Base-by-base conservation (phyloP, 2,888 invertebrate species). In the Ernsta delagoae region DNA sequence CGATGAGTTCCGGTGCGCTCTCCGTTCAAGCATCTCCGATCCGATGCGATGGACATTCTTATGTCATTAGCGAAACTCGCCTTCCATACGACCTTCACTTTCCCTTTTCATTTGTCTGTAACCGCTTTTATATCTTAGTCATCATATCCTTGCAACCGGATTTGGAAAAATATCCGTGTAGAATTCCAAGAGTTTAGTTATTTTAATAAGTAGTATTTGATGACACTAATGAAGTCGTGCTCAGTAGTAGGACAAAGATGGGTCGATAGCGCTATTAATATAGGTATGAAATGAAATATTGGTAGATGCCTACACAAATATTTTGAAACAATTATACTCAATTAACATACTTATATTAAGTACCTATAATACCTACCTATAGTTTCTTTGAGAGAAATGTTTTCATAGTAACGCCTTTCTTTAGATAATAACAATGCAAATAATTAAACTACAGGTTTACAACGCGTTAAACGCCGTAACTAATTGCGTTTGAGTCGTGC, bases 31-130 rank as follows among this genome's bases (percentile, higher is more conserved):
- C 31, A 31, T 31, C 31, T 31, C 31, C 31, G 31, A 31, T 31
- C 31, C 3, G 16, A 16, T 16, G 16, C 36, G 36, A 36, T 48
- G 57, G 31, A 34, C 62, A 68, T 62, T 68, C 62, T 62, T 68
- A 61, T 74, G 73, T 72, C 74, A 75, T 73, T 73, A 75, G 70
- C 72, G 70, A 73, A 72, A 72, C 74, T 78, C 78, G 74, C 78
- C 79, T 79, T 76, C 78, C 34, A 71, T 59, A 71, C 78, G 82
- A 80, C 82, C 83, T 83, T 83, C 81, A 80, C 83, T 83, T 83
- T 83, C 82, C 80, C 81, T 81, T 80, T 81, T 77, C 72, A 73
- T 73, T 73, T 71, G 45, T 48, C 41, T 50, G 57, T 68, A 56
- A 56, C 67, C 57, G 63, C 69, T 69, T 63, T 36, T 63, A 63